Conservation (phyloP, 2,113 vertebrate species). For the Argyrosomus japonicus region DNA sequence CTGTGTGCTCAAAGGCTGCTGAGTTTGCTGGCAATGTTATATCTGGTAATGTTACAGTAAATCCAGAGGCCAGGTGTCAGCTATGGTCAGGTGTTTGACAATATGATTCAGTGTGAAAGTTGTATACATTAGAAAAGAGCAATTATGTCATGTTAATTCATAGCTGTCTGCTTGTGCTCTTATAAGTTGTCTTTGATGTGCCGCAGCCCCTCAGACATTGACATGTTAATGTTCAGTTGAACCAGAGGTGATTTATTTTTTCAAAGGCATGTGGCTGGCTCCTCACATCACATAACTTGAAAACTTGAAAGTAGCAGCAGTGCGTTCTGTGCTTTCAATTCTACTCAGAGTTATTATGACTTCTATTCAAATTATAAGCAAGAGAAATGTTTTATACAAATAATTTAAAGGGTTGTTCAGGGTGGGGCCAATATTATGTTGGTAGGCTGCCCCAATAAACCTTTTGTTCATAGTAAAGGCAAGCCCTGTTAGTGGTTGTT, state of each 20-base stretch:
- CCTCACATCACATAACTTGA: not conserved
- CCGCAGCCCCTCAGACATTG: not conserved
- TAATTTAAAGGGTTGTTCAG: not conserved
- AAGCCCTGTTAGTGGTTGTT: not conserved
- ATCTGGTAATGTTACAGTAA: not conserved
- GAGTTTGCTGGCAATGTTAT: too few species aligned
- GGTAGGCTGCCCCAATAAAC: not conserved
- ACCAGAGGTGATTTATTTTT: not conserved
- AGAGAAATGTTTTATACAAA: not conserved
- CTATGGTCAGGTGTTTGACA: not conserved
- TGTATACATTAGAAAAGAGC: not conserved
- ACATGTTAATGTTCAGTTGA: not conserved
- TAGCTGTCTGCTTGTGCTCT: not conserved
- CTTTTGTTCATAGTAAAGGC: not conserved
- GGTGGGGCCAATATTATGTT: not conserved
- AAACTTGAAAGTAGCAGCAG: not conserved
- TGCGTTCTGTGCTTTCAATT: not conserved
- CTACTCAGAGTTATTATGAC: slow-evolving; percentile 1
- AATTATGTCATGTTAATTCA: not conserved
- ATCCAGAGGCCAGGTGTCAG: not conserved
- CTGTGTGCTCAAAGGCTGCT: too few species aligned
- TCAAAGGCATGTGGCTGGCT: not conserved
- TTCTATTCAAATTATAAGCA: not conserved
- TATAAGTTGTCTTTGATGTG: not conserved
- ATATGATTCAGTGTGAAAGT: not conserved